Evolutionary conservation across 2,888 invertebrate species (phyloP), one percentile per base, ranked within the genome.

Genomic region (Uropetala carovei): DNA sequence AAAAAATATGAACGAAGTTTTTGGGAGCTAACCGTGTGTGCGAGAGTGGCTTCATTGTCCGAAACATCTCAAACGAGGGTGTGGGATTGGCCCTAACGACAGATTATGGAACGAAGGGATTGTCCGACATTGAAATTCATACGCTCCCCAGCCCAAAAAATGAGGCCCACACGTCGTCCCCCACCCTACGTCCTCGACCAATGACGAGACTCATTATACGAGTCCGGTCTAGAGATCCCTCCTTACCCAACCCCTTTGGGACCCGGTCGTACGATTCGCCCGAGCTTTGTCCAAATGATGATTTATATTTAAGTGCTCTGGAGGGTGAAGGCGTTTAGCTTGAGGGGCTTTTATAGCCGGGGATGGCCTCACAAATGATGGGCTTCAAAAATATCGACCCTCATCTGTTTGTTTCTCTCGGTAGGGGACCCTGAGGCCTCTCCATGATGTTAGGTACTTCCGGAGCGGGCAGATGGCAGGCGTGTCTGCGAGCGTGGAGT

Each of bases 381-480:
- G 89, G 89, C 89, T 56, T 68, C 89, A 68, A 89, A 89, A 89
- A 89, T 89, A 89, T 89, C 89, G 64, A 43, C 89, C 68, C 68
- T 89, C 89, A 89, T 89, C 43, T 89, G 89, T 89, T 68, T 64
- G 89, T 89, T 89, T 89, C 64, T 89, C 89, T 89, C 89, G 16
- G 18, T 16, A 27, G 86, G 22, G 86, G 60, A 60, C 22, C 75
- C 75, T 75, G 75, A 75, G 75, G 75, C 22, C 75, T 83, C 43
- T 43, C 83, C 56, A 57, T 43, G 56, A 57, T 14, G 16, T 43
- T 43, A 11, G 60, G 89, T 11, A 68, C 89, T 89, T 89, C 89
- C 89, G 89, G 89, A 89, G 89, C 8, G 68, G 89, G 89, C 89
- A 89, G 89, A 89, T 89, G 89, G 89, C 89, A 86, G 86, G 86